Evolutionary conservation across 92 coral and sea anemone genomes (phyloP).

Genomic region (Metridium senile): DNA sequence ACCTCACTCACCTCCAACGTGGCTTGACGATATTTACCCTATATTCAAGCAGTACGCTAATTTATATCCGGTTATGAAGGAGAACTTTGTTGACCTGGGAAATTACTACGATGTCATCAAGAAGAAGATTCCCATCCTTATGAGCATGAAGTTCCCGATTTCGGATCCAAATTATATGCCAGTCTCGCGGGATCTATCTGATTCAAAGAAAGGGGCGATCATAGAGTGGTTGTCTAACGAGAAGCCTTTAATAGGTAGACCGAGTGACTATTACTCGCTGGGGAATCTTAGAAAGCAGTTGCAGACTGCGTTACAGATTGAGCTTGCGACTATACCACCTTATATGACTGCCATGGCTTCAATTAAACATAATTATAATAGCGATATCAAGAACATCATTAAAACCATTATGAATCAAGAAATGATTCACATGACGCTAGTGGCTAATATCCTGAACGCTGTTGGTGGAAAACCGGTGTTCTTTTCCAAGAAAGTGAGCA

Average conservation of each 20-base stretch:
- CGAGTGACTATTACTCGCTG: conserved; percentile 39
- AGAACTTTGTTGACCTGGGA: conserved; percentile 69
- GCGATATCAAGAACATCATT: conserved; percentile 42
- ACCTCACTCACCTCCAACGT: conserved; percentile 40
- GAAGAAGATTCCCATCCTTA: conserved; percentile 30
- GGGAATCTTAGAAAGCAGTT: conserved; percentile 45
- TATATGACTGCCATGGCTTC: conserved; percentile 72
- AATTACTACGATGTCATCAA: conserved; percentile 67
- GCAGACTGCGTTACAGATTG: conserved; percentile 71
- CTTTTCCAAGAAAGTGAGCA: conserved; percentile 43
- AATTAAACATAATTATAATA: conserved; percentile 62
- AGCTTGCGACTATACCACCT: conserved; percentile 78
- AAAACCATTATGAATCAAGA: conserved; percentile 59
- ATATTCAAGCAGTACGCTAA: conserved; percentile 82
- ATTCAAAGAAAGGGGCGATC: conserved; percentile 52
- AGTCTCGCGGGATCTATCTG: conserved; percentile 70
- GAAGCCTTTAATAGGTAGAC: conserved; percentile 45
- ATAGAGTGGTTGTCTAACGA: conserved; percentile 57
- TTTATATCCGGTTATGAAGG: conserved; percentile 77
- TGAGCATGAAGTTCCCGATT: conserved; percentile 50
- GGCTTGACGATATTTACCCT: conserved; percentile 72
- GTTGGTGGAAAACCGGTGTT: conserved; percentile 69
- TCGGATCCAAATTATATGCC: conserved; percentile 85
- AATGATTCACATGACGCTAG: conserved; percentile 77
- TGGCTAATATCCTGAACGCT: conserved; percentile 80